Evolutionary conservation across 2,888 invertebrate species (phyloP), one percentile per base, ranked within the genome.

Genomic region (Chymomyza caudatula): DNA sequence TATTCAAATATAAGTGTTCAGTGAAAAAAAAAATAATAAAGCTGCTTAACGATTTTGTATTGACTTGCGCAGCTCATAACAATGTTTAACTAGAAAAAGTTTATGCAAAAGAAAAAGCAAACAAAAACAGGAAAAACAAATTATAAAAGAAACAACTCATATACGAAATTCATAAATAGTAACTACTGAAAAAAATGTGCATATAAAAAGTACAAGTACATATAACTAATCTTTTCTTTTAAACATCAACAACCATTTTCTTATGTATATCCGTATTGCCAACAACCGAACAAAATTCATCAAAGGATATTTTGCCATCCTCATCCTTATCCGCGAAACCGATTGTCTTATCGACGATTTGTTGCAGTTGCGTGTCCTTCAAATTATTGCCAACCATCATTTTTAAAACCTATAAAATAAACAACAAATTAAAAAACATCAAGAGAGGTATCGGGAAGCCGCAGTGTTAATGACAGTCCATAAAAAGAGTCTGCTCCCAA

Each of bases 381-480:
- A 99, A 92, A 92, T 99, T 99, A 92, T 98, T 99, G 81, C 99
- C 99, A 76, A 99, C 99, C 99, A 99, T 99, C 99, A 99, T 99
- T 93, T 99, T 99, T 86, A 99, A 93, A 5, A 51, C 51, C 51
- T 51, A 19, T 19, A 49, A 49, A 49, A 22, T 11, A 19, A 47
- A 43, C 15, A 6, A 47, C 17, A 47, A 47, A 17, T 17, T 15
- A 47, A 17, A 11, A 47, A 47, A 3, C 0, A 44, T 15, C 2
- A 44, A 37, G 11, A 37, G 37, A 37, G 37, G n/a, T n/a, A n/a
- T n/a, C n/a, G n/a, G n/a, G n/a, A n/a, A n/a, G n/a, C n/a, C n/a
- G n/a, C n/a, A n/a, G n/a, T n/a, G n/a, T n/a, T n/a, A n/a, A n/a
- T n/a, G n/a, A n/a, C 11, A 37, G 37, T 37, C 37, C n/a, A n/a